Base-by-base conservation (phyloP, 2,888 invertebrate genomes). In the Trichogramma dendrolimi region DNA sequence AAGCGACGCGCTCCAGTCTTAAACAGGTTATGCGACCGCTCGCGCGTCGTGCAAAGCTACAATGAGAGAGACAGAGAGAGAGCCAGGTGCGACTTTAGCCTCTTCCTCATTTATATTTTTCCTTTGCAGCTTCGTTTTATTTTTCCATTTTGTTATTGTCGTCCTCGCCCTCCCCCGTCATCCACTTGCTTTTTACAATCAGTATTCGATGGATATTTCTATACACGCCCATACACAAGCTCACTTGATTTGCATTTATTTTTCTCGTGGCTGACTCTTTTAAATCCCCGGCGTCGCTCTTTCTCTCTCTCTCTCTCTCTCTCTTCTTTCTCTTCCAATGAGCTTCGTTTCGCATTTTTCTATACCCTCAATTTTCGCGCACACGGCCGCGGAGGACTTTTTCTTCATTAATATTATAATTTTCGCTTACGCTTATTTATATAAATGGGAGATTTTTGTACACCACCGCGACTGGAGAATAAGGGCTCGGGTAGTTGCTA, bases 11-110 rank as follows among this genome's bases (percentile, higher is more conserved):
- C 62, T 65, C 66, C 27, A 68, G 71, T 67, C 67, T 69, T 75
- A 75, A 75, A 71, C 67, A 67, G 70, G 71, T 75, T 75, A 75
- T 27, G 27, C 27, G 27, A 27, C 27, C 27, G 27, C 27, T 27
- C 27, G 27, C 27, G 27, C 27, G 27, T 27, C 27, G 27, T 3
- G 27, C 27, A 27, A 69, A 71, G 67, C 69, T 68, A 75, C 73
- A 75, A 73, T 73, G 71, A 73, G 66, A 66, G 68, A 62, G 61
- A 61, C 63, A 61, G 64, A 61, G 60, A 55, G 62, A 67, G 68
- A 48, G 27, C 11, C 48, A 6, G 48, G 27, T 48, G 48, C 48
- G 70, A 65, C 61, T 54, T 58, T 48, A 54, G 39, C 4, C 5
- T 6, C n/a, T 14, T 11, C 48, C 48, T 27, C 27, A 27, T 27